A percentile compares a stretch with the other conserved stretches of the same genome.
Conservation (phyloP, 2,797 vertebrate species). For the Sebastes minor region DNA sequence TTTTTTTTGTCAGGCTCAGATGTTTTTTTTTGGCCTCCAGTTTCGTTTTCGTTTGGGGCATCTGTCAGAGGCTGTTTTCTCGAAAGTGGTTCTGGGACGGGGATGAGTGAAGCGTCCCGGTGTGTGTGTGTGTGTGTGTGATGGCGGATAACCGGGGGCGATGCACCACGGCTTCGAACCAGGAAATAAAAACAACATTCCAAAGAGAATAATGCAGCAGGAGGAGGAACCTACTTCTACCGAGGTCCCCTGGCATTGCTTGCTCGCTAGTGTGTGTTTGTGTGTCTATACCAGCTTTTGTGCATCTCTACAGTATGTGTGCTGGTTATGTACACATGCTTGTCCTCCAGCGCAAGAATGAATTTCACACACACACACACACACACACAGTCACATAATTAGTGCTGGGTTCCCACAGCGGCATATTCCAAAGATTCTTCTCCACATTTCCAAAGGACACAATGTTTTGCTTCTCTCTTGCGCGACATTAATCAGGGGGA, state of each 20-base stretch:
- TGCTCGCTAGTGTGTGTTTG: conserved; percentile 11
- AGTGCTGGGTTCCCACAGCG: conserved; percentile 53
- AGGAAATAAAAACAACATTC: conserved; percentile 78
- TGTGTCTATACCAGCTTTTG: conserved; percentile 41
- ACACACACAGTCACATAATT: conserved; percentile 63
- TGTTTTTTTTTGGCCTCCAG: conserved; percentile 52
- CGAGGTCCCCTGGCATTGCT: conserved; percentile 65
- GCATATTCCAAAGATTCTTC: conserved; percentile 61
- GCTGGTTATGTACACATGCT: conserved; percentile 65
- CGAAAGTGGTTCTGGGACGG: conserved; percentile 62
- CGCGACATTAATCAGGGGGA: conserved; percentile 51
- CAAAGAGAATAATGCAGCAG: conserved; percentile 81
- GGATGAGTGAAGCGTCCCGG: conserved; percentile 44
- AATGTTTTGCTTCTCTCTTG: conserved; percentile 61
- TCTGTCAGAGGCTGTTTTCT: conserved; percentile 73
- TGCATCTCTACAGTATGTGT: conserved; percentile 37
- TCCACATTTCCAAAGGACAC: conserved; percentile 61
- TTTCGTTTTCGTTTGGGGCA: conserved; percentile 61
- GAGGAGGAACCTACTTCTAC: conserved; percentile 72
- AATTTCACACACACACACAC: conserved; percentile 45
- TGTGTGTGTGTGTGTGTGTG: neutral
- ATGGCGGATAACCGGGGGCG: conserved; percentile 53
- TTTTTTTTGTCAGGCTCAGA: conserved; percentile 26
- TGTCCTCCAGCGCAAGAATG: conserved; percentile 63
- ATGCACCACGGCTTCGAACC: conserved; percentile 59